Evolutionary conservation across 2,113 vertebrate species (phyloP).

Genomic region (Myrmophylax atrothorax): DNA sequence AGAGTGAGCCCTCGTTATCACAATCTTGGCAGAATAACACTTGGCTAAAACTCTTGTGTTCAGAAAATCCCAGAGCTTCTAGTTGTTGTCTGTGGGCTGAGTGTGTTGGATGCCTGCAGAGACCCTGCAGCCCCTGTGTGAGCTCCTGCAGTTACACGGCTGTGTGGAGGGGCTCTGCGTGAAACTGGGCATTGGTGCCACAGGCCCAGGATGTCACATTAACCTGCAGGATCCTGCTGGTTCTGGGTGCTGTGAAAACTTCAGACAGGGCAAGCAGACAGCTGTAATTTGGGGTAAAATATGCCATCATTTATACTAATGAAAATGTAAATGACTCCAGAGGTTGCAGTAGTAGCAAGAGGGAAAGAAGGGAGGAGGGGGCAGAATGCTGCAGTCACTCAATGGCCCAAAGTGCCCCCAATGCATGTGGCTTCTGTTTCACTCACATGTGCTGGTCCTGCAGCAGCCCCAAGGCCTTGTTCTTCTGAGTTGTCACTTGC

Average conservation of each 20-base stretch:
- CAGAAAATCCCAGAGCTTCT: not conserved
- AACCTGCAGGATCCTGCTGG: not conserved
- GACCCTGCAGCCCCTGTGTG: not conserved
- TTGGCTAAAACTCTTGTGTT: not conserved
- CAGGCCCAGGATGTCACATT: fast-evolving
- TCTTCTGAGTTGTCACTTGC: not conserved
- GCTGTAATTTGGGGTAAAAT: not conserved
- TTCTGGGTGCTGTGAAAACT: not conserved
- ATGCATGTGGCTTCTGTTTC: not conserved
- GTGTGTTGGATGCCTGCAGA: not conserved
- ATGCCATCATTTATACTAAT: not conserved
- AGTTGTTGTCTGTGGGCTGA: not conserved
- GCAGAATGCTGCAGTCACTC: not conserved
- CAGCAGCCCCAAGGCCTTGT: not conserved
- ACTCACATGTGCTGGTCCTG: not conserved
- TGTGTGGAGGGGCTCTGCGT: fast-evolving
- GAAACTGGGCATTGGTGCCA: fast-evolving
- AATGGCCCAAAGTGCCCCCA: fast-evolving
- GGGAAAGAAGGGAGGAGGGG: not conserved
- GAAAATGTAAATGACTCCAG: not conserved
- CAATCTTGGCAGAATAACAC: not conserved
- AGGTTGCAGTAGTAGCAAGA: not conserved
- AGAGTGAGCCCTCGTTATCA: not conserved
- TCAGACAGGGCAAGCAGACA: not conserved
- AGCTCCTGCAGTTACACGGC: not conserved